phyloP scores from a whole-genome alignment of 2,888 invertebrate species.

The Eristalis arbustorum region DNA sequence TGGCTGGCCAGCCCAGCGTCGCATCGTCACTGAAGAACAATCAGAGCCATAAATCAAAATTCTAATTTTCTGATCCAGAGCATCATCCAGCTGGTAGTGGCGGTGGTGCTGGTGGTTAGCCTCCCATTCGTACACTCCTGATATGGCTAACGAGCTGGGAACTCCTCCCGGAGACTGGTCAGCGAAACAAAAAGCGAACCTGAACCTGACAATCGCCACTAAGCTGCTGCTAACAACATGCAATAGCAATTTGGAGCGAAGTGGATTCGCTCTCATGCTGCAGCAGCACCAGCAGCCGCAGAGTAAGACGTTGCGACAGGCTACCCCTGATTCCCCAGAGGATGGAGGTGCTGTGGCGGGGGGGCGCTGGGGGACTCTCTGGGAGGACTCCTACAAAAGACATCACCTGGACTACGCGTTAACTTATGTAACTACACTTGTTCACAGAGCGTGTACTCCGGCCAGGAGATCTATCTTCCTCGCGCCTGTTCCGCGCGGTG shows the following conservation, averaged over 20 bases:
- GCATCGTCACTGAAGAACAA: constrained; percentile 35
- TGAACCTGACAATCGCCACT: constrained; percentile 34
- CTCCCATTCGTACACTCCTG: constrained; percentile 29
- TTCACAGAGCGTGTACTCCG: constrained; percentile 40
- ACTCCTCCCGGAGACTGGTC: constrained; percentile 32
- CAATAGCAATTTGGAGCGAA: constrained; percentile 49
- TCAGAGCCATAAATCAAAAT: constrained; percentile 66
- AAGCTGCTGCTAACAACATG: constrained; percentile 56
- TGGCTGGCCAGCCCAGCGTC: neutral
- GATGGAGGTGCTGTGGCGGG: neutral
- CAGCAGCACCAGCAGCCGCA: neutral
- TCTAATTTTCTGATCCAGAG: constrained; percentile 62
- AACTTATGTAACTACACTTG: constrained; percentile 64
- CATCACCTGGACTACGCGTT: constrained; percentile 43
- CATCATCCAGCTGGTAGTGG: constrained; percentile 29
- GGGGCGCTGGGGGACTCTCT: neutral
- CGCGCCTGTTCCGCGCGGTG: constrained; percentile 50
- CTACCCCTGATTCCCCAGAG: constrained; percentile 21
- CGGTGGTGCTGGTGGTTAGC: constrained; percentile 37
- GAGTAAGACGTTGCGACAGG: constrained; percentile 53
- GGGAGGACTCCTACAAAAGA: neutral
- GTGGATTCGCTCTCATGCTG: constrained; percentile 19
- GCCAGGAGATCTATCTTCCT: constrained; percentile 57
- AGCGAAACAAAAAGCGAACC: constrained; percentile 4
- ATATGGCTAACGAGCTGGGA: constrained; percentile 65